Evolutionary conservation across 2,888 invertebrate species (phyloP), one percentile per base, ranked within the genome.

Genomic region (Thelaira solivaga): DNA sequence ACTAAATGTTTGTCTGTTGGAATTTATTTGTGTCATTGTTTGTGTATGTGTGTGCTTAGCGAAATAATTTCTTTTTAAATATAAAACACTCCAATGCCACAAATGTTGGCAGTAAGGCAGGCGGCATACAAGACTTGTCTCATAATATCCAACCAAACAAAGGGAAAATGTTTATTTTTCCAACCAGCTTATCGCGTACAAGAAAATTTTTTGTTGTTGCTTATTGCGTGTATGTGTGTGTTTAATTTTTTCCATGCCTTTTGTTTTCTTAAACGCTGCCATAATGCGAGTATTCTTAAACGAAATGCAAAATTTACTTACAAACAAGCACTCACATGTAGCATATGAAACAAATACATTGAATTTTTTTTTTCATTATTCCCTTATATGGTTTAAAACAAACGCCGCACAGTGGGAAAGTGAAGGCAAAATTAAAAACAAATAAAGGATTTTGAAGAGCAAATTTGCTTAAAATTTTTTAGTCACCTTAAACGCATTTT

Each of bases 171-270:
- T 64, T 65, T 76, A 59, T 65, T 62, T 64, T 68, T 61, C 61
- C 69, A 59, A 64, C 13, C 36, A 65, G 69, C 74, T 78, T 78
- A 78, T 78, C 78, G 74, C 78, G 59, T 74, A 65, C 59, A 74
- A 65, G 34, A 78, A 69, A 65, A 39, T 31, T 69, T 69, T 62
- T 29, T 29, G 31, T 13, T 45, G 8, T 13, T 20, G 34, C n/a
- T 65, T 16, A 24, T 18, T 20, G 16, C 16, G 26, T 34, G 36
- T 55, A 55, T n/a, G 22, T 45, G 31, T 67, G 22, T 11, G 10
- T 39, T 51, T 13, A 36, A 22, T 36, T 16, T 20, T 53, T 45
- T 26, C 4, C 29, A 22, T 45, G 53, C 65, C 43, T 65, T 65
- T 73, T 65, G 39, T 49, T 64, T 65, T 65, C 57, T 57, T 73